Conservation (phyloP, 2,113 vertebrate genomes). For the Cacatua alba region DNA sequence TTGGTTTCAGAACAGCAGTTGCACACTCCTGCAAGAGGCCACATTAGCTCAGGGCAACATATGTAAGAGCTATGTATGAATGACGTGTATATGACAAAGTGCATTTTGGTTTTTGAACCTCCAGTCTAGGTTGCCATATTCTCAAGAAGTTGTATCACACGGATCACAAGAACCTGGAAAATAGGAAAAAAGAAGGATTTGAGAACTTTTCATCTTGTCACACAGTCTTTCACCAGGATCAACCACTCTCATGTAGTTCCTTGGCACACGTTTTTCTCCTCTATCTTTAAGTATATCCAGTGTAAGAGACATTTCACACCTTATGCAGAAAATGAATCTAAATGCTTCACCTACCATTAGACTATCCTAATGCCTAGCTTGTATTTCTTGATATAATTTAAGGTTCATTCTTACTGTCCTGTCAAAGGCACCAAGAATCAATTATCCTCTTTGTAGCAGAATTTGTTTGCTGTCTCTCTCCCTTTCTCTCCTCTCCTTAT, state of each 20-base stretch:
- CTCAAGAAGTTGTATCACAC: background rate
- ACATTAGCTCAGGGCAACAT: background rate
- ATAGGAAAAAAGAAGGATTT: background rate
- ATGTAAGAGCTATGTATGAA: accelerated
- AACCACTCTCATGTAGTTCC: background rate
- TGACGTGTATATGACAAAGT: background rate
- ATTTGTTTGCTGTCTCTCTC: background rate
- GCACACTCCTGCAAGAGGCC: background rate
- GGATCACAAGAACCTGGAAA: background rate
- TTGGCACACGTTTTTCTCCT: background rate
- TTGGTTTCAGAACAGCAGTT: background rate
- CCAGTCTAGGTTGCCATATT: background rate
- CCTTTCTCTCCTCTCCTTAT: background rate
- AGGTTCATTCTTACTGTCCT: background rate
- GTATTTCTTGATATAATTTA: background rate
- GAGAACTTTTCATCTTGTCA: background rate
- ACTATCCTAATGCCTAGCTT: background rate
- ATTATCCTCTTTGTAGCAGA: background rate
- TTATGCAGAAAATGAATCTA: background rate
- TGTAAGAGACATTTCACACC: background rate
- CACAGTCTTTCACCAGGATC: accelerated
- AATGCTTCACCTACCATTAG: background rate
- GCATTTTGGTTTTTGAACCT: background rate
- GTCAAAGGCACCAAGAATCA: background rate
- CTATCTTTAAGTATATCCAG: background rate